Evolutionary conservation across 2,797 vertebrate genomes (phyloP), one percentile per base, ranked within the genome.

Genomic region (Trichosurus vulpecula): DNA sequence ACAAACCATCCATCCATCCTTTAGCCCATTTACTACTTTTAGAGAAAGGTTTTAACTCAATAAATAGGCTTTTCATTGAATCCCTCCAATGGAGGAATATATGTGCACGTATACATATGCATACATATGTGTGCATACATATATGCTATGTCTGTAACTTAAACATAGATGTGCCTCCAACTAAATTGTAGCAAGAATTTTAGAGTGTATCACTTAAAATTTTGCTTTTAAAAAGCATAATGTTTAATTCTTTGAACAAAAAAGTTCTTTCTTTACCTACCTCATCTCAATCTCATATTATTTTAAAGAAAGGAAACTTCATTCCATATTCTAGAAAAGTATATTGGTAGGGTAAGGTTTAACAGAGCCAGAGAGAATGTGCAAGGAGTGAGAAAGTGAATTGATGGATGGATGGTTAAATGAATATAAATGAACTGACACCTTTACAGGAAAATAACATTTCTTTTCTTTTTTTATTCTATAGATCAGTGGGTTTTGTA

Each of bases 361-460:
- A 98, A 98, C 98, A 98, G 98, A 98, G 97, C 97, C 98, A 98
- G 98, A 98, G 98, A 99, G 98, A 98, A 98, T 98, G 99, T 98
- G 98, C 99, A 98, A 97, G 97, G 98, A 98, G 98, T 99, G 98
- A 98, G 98, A 98, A 98, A 98, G 98, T 98, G 99, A 98, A 98
- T 98, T 99, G 99, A 99, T 98, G 99, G 99, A 98, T 99, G 99
- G 98, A 99, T 99, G 99, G 98, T 98, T 99, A 99, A 99, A 99
- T 99, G 99, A 99, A 99, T 99, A 99, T 99, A 99, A 99, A 99
- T 99, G 99, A 99, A 98, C 98, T 98, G 98, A 99, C 98, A 99
- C 98, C 98, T 99, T 99, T 99, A 98, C 98, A 99, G 98, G 98
- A 98, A 99, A 99, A 98, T 98, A 98, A 98, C 98, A 99, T 99